These are phyloP conservation scores for Artibeus lituratus DNA, from an alignment of 2,797 vertebrate genomes.

Conservation along the genomic window DNA sequence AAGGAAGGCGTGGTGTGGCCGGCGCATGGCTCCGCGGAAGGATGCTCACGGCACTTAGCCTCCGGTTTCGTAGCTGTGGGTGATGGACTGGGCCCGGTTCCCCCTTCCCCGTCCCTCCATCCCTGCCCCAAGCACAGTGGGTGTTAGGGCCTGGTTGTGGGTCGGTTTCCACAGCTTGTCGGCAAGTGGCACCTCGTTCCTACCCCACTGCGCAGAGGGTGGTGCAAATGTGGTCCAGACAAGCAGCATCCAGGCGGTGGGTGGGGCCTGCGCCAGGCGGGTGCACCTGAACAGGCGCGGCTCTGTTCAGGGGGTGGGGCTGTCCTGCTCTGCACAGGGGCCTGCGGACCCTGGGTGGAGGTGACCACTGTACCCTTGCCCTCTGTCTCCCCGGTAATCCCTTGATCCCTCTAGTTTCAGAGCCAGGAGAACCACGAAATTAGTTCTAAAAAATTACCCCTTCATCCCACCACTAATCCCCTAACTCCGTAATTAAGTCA, in stretches of 20 bases:
- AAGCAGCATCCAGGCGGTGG: accelerated
- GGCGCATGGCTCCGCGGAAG: background rate
- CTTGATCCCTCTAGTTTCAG: constrained; percentile 26
- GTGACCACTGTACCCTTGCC: background rate
- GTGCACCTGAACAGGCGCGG: no score
- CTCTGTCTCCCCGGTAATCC: background rate
- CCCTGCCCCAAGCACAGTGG: background rate
- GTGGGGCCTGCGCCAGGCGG: accelerated
- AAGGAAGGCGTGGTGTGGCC: background rate
- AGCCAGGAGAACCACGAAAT: constrained; percentile 53
- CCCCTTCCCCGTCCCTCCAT: background rate
- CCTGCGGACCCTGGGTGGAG: background rate
- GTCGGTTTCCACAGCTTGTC: constrained; percentile 36
- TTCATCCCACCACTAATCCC: constrained; percentile 79
- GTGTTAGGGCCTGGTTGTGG: background rate
- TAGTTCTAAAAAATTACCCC: constrained; percentile 70
- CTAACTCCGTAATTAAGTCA: constrained; percentile 82
- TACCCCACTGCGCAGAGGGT: background rate
- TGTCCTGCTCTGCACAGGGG: background rate
- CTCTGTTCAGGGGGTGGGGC: no score
- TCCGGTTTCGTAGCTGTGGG: constrained; percentile 30
- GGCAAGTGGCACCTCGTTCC: constrained; percentile 24
- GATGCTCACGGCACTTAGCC: background rate
- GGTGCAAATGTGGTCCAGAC: no score
- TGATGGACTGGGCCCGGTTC: constrained; percentile 19